Percentiles rank a stretch among this genome's conserved stretches.
phyloP scores from a whole-genome alignment of 1,140 invertebrate species.

The Cardiocondyla obscurior region DNA sequence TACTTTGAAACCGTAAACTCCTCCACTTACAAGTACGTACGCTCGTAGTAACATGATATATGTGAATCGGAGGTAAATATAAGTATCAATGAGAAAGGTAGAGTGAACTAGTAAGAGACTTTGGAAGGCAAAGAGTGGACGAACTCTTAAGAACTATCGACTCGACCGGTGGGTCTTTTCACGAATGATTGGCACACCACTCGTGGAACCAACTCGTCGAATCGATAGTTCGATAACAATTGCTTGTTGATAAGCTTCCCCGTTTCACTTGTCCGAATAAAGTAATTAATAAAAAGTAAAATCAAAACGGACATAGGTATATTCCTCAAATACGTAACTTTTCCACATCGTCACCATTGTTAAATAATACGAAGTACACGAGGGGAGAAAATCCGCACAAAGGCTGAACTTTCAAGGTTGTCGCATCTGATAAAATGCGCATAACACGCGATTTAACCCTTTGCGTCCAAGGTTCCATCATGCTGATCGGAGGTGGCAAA shows the following conservation, averaged over 20 bases:
- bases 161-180: constrained; percentile 19
- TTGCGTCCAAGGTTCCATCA: constrained; percentile 41
- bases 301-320: constrained; percentile 2
- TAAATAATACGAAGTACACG: neutral
- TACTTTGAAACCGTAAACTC: constrained; percentile 30
- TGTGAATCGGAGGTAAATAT: constrained; percentile 53
- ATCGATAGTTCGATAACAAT: constrained; percentile 62
- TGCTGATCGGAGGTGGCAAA: neutral
- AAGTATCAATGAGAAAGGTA: constrained; percentile 64
- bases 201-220: constrained; percentile 5
- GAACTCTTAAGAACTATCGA: constrained; percentile 72
- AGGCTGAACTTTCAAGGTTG: constrained; percentile 30
- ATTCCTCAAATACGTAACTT: neutral
- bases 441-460: constrained; percentile 45
- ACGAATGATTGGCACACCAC: neutral
- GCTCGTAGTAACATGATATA: constrained; percentile 60
- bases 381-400: constrained; percentile 17
- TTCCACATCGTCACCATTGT: constrained; percentile 18
- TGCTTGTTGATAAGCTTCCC: constrained; percentile 64
- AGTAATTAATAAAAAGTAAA: constrained; percentile 21
- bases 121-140: constrained; percentile 78
- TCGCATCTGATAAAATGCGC: constrained; percentile 35
- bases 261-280: neutral
- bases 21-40: constrained; percentile 39
- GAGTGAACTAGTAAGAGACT: constrained; percentile 70